Evolutionary conservation across 2,113 vertebrate species (phyloP).

Genomic region (Hippocampus barbouri): DNA sequence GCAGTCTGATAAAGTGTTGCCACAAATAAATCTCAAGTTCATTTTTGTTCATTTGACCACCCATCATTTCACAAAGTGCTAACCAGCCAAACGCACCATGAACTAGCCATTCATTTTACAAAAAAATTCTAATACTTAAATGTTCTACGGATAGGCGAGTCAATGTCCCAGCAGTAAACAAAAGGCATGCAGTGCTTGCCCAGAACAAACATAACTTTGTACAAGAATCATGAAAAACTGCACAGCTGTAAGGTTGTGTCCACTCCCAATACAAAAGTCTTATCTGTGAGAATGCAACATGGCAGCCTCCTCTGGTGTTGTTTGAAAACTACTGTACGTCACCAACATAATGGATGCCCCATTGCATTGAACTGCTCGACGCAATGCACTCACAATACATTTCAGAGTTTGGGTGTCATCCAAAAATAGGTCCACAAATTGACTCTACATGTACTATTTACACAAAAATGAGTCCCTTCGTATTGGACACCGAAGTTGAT

Average conservation of each 20-base stretch:
- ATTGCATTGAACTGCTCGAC: slow-evolving; percentile 9
- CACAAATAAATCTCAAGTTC: slow-evolving; percentile 16
- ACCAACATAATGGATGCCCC: slow-evolving; percentile 7
- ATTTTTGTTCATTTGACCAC: slow-evolving; percentile 25
- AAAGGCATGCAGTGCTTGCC: slow-evolving; percentile 68
- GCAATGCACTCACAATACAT: slow-evolving; percentile 21
- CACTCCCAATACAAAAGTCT: slow-evolving; percentile 24
- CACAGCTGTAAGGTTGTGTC: slow-evolving; percentile 38
- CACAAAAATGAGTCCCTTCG: slow-evolving; percentile 33
- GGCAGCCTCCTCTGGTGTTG: background rate
- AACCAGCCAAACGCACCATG: slow-evolving; percentile 35
- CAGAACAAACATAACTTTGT: slow-evolving; percentile 52
- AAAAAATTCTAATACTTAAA: slow-evolving; percentile 43
- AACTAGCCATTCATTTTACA: slow-evolving; percentile 38
- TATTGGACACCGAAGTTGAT: slow-evolving; percentile 32
- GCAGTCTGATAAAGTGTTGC: slow-evolving; percentile 14
- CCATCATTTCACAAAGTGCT: slow-evolving; percentile 58
- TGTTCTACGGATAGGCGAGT: slow-evolving; percentile 45
- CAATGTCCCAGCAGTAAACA: slow-evolving; percentile 51
- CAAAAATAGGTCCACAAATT: slow-evolving; percentile 35
- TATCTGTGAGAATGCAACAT: slow-evolving; percentile 15
- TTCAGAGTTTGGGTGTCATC: slow-evolving; percentile 30
- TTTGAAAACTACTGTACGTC: slow-evolving; percentile 1
- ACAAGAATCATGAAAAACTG: slow-evolving; percentile 55
- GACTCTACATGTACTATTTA: slow-evolving; percentile 53